Percentiles rank a stretch among this genome's conserved stretches.
These are phyloP conservation scores for Athene cunicularia DNA, from an alignment of 2,113 vertebrate genomes.

Conservation along the genomic window DNA sequence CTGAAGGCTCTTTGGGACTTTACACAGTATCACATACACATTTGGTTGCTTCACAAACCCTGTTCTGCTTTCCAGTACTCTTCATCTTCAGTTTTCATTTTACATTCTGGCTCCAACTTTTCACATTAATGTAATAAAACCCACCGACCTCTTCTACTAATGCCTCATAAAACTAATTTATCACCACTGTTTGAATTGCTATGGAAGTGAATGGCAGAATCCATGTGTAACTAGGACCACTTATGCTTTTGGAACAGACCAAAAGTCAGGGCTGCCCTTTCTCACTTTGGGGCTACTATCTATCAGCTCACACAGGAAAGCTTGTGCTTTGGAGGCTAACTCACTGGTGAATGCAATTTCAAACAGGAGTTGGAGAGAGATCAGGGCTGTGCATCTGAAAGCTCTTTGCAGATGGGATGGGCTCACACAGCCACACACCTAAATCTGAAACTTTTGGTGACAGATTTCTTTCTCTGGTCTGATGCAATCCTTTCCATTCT, in stretches of 20 bases:
- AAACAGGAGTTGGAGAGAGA: not conserved
- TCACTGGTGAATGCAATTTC: not conserved
- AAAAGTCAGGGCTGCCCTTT: not conserved
- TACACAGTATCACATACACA: not conserved
- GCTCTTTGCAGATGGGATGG: not conserved
- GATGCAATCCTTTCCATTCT: constrained; percentile 17
- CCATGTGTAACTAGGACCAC: not conserved
- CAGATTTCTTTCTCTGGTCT: not conserved
- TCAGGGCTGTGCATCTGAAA: not conserved
- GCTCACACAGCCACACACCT: not conserved
- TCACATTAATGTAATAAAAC: not conserved
- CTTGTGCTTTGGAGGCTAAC: not conserved
- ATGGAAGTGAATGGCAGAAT: not conserved
- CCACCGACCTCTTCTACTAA: not conserved
- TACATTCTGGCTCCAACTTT: not conserved
- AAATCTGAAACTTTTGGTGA: not conserved
- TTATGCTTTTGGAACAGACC: not conserved
- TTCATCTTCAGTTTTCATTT: not conserved
- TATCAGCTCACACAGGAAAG: not conserved
- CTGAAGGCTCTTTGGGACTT: not conserved
- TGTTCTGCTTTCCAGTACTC: not conserved
- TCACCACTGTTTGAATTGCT: not conserved
- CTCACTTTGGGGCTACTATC: not conserved
- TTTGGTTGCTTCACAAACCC: not conserved
- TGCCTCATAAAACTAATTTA: not conserved